phyloP scores from a whole-genome alignment of 2,888 invertebrate genomes.

The Tenthredo distinguenda region DNA sequence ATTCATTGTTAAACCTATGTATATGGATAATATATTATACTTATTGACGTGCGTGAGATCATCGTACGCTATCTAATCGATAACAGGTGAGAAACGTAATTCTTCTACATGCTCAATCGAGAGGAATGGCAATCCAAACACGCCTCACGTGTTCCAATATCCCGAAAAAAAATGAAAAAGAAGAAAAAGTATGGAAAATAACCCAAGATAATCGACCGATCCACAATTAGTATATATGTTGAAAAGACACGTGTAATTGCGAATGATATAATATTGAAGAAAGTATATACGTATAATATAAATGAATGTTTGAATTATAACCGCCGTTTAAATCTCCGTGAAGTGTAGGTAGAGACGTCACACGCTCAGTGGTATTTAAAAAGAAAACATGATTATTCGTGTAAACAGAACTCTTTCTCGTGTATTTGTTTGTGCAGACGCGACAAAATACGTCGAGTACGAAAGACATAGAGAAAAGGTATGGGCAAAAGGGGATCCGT shows the following conservation, averaged over 20 bases:
- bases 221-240: background rate
- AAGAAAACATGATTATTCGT: conserved; percentile 36
- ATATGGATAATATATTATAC: background rate
- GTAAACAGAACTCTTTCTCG: background rate
- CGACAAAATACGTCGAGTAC: background rate
- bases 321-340: background rate
- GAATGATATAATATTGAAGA: conserved; percentile 2
- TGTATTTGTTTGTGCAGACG: conserved; percentile 7
- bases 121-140: background rate
- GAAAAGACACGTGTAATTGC: background rate
- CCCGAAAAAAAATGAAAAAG: background rate
- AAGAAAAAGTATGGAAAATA: background rate
- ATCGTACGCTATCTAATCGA: conserved; percentile 35
- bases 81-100: background rate
- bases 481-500: background rate
- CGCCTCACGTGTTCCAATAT: background rate
- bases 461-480: background rate
- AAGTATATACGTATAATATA: background rate
- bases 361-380: conserved; percentile 14
- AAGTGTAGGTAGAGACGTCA: background rate
- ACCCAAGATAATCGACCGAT: background rate
- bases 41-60: conserved; percentile 31
- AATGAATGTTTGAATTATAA: background rate
- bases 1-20: background rate
- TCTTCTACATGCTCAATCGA: conserved; percentile 26